These are phyloP conservation scores for Pollicipes pollicipes DNA, from an alignment of 1,140 invertebrate species.

Conservation along the genomic window DNA sequence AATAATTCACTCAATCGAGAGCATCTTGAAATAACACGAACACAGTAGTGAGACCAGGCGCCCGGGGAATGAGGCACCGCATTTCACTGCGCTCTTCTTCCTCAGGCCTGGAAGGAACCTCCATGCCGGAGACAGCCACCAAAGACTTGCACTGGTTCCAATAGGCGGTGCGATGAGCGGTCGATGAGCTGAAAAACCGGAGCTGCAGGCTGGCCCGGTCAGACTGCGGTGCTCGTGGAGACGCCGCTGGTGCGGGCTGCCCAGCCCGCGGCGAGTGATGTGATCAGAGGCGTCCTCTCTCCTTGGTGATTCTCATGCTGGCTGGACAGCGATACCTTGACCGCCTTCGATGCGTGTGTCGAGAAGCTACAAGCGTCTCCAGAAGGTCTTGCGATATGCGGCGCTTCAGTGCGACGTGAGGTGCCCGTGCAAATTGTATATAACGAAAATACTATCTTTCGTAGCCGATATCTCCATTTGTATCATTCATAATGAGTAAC, in stretches of 20 bases:
- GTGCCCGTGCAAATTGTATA: background rate
- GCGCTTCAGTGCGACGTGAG: background rate
- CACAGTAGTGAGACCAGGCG: too few species aligned
- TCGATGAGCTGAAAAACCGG: background rate
- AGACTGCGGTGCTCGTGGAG: background rate
- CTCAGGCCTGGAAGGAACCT: background rate
- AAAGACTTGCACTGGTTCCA: background rate
- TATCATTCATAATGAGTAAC: background rate
- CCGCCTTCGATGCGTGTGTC: too few species aligned
- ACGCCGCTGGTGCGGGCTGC: background rate
- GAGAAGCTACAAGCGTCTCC: too few species aligned
- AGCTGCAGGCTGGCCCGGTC: too few species aligned
- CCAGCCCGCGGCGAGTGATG: background rate
- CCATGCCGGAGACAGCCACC: background rate
- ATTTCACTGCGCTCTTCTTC: too few species aligned
- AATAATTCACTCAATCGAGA: too few species aligned
- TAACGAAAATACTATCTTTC: background rate
- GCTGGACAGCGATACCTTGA: too few species aligned
- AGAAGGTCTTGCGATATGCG: background rate
- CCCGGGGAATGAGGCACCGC: too few species aligned
- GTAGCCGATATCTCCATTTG: background rate
- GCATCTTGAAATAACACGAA: too few species aligned
- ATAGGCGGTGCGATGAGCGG: background rate
- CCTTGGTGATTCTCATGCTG: too few species aligned
- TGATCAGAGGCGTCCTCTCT: too few species aligned